These are phyloP conservation scores for Drosophila infuscata DNA, from an alignment of 2,888 invertebrate genomes.

Conservation along the genomic window DNA sequence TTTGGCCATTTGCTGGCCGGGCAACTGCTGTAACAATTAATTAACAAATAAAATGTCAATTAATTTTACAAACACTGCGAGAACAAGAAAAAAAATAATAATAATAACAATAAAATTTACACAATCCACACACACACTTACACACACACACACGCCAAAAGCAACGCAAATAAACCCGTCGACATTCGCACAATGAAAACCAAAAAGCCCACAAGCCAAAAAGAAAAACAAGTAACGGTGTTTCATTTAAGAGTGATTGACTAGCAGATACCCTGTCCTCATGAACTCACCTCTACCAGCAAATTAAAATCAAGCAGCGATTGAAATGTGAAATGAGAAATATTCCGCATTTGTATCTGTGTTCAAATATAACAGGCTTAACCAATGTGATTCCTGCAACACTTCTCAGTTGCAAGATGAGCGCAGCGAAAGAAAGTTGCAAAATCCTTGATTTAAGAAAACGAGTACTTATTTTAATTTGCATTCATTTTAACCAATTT, in stretches of 20 bases:
- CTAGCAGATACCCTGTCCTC: background rate
- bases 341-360: background rate
- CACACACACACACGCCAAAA: constrained; percentile 28
- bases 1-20: constrained; percentile 65
- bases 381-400: background rate
- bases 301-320: background rate
- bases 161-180: constrained; percentile 49
- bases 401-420: background rate
- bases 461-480: background rate
- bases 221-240: constrained; percentile 1
- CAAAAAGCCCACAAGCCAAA: constrained; percentile 20
- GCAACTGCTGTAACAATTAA: constrained; percentile 82
- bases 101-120: constrained; percentile 80
- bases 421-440: background rate
- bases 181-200: constrained; percentile 30
- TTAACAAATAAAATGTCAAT: constrained; percentile 85
- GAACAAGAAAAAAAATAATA: constrained; percentile 55
- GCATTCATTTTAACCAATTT: background rate
- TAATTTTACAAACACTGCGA: constrained; percentile 82
- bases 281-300: too few species aligned
- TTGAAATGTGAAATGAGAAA: too few species aligned
- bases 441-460: too few species aligned
- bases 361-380: rapidly evolving
- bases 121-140: constrained; percentile 33
- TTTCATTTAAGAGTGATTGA: background rate